phyloP scores from a whole-genome alignment of 2,888 invertebrate genomes.

The Caenorhabditis afra region DNA sequence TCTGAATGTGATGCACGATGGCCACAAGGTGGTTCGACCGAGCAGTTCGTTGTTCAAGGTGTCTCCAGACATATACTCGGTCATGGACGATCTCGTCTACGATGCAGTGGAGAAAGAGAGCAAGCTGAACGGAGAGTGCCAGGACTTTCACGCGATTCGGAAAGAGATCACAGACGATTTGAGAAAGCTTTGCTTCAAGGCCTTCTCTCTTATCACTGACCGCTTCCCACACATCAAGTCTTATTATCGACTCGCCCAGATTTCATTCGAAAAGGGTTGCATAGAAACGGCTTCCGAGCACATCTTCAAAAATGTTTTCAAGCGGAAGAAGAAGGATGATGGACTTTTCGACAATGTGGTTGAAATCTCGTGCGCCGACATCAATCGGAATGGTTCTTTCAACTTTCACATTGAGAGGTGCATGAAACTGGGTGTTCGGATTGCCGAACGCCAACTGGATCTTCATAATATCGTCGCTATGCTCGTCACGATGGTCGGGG shows the following conservation, averaged over 20 bases:
- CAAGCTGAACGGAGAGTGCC: not conserved
- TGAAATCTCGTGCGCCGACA: slow-evolving; percentile 63
- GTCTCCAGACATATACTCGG: slow-evolving; percentile 42
- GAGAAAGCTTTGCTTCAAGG: slow-evolving; percentile 58
- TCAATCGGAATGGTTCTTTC: slow-evolving; percentile 62
- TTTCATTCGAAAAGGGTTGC: slow-evolving; percentile 45
- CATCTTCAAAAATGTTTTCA: slow-evolving; percentile 63
- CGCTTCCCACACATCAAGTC: slow-evolving; percentile 71
- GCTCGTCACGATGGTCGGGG: slow-evolving; percentile 40
- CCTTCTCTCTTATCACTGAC: slow-evolving; percentile 61
- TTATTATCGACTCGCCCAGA: slow-evolving; percentile 67
- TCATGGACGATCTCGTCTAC: slow-evolving; percentile 21
- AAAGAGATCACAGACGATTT: slow-evolving; percentile 36
- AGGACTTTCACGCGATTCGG: not conserved
- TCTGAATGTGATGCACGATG: slow-evolving; percentile 40
- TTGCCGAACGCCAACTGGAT: slow-evolving; percentile 50
- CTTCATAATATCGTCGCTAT: slow-evolving; percentile 52
- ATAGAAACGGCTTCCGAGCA: slow-evolving; percentile 53
- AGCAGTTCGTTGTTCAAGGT: slow-evolving; percentile 52
- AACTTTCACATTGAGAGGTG: slow-evolving; percentile 63
- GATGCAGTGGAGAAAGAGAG: not conserved
- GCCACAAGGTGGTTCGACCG: slow-evolving; percentile 53
- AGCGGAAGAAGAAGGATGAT: slow-evolving; percentile 64
- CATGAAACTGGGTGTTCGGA: slow-evolving; percentile 40
- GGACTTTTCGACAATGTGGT: slow-evolving; percentile 63